phyloP scores from a whole-genome alignment of 2,888 invertebrate genomes.

The Mythimna lalbum region DNA sequence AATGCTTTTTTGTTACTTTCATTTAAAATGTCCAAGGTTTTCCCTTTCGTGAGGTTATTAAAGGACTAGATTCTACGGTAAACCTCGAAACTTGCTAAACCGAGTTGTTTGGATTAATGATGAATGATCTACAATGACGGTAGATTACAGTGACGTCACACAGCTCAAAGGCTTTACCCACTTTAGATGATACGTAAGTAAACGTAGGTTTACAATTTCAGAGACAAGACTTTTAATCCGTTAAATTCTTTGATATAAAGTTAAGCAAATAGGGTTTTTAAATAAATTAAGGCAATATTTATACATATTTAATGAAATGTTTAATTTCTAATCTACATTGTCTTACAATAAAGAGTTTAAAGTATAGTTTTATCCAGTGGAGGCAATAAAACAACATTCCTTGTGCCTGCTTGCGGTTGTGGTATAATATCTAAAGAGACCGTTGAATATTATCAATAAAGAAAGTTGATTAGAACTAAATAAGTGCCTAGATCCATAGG shows the following conservation, averaged over 20 bases:
- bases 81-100: slow-evolving; percentile 63
- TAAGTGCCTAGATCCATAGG: no score
- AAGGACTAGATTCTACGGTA: slow-evolving; percentile 35
- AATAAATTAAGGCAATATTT: slow-evolving; percentile 13
- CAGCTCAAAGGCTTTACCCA: slow-evolving; percentile 77
- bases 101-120: slow-evolving; percentile 81
- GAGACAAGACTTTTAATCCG: slow-evolving; percentile 46
- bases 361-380: not conserved
- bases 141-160: slow-evolving; percentile 78
- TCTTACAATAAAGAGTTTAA: not conserved
- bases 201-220: slow-evolving; percentile 46
- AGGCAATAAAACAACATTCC: not conserved
- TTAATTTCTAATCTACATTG: slow-evolving; percentile 14
- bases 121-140: slow-evolving; percentile 75
- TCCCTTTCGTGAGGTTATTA: slow-evolving; percentile 36
- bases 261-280: slow-evolving; percentile 21
- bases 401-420: slow-evolving; percentile 6
- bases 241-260: slow-evolving; percentile 12
- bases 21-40: slow-evolving; percentile 36
- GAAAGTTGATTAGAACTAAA: slow-evolving; percentile 4
- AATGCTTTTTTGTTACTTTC: slow-evolving; percentile 33
- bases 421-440: not conserved
- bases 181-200: slow-evolving; percentile 54
- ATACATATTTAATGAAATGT: slow-evolving; percentile 3
- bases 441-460: not conserved